Conservation (phyloP, 2,888 invertebrate genomes). For the Amiota mariae region DNA sequence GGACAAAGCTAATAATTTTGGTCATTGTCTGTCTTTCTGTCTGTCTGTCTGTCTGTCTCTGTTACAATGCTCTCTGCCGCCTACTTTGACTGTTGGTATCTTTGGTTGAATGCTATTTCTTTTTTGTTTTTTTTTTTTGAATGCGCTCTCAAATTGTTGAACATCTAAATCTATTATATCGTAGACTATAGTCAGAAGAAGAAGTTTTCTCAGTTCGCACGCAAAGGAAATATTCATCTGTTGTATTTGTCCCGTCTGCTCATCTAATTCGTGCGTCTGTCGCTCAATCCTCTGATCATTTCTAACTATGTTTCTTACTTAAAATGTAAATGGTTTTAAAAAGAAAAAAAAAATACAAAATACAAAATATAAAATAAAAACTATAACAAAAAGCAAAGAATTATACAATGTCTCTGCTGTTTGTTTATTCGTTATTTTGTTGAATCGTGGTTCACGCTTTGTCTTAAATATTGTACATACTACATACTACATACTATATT, state of each 20-base stretch:
- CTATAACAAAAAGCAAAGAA: no score
- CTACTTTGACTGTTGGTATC: constrained; percentile 13
- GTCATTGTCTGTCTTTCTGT: constrained; percentile 34
- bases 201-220: neutral
- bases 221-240: constrained; percentile 16
- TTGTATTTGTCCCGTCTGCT: no score
- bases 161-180: constrained; percentile 50
- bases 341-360: constrained; percentile 35
- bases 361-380: no score
- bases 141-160: constrained; percentile 60
- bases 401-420: no score
- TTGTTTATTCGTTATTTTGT: constrained; percentile 19
- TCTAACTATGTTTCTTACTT: constrained; percentile 17
- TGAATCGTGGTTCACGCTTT: constrained; percentile 54
- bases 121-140: constrained; percentile 16
- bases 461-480: constrained; percentile 27
- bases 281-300: constrained; percentile 53
- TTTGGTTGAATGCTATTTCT: neutral
- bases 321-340: constrained; percentile 52
- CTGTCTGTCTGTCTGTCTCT: neutral
- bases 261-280: constrained; percentile 26
- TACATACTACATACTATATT: no score
- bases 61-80: constrained; percentile 36
- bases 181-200: neutral
- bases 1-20: constrained; percentile 34